Conservation (phyloP, 1,140 invertebrate genomes). For the Heliconius hewitsoni region DNA sequence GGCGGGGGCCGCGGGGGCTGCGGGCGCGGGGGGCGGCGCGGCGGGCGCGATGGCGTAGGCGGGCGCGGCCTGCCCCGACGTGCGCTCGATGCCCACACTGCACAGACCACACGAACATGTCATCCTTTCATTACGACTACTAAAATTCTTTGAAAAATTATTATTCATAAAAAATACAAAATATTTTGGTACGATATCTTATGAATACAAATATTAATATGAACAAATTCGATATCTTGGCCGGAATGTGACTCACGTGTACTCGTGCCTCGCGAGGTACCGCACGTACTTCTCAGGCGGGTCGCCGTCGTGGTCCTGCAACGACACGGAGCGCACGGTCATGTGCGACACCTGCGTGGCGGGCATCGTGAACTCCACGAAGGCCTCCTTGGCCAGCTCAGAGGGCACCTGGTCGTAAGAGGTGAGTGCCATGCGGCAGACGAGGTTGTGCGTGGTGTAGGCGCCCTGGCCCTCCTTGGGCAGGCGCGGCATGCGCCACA, state of each 20-base stretch:
- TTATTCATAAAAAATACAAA: too few species aligned
- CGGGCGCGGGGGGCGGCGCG: constrained; percentile 83
- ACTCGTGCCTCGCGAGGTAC: constrained; percentile 98
- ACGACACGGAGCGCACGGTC: constrained; percentile 96
- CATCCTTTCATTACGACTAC: too few species aligned
- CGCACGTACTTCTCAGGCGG: constrained; percentile 99
- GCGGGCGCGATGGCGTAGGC: constrained; percentile 83
- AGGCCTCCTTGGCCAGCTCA: constrained; percentile 91
- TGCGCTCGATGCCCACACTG: constrained; percentile 93
- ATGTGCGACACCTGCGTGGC: constrained; percentile 98
- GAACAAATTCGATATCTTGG: too few species aligned
- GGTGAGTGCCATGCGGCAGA: constrained; percentile 95
- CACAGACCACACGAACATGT: not conserved
- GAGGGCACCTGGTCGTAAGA: constrained; percentile 99
- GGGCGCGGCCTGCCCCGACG: constrained; percentile 87
- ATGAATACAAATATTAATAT: too few species aligned
- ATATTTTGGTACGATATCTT: too few species aligned
- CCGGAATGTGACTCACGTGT: constrained; percentile 85
- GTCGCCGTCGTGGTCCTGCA: constrained; percentile 93
- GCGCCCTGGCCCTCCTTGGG: constrained; percentile 99
- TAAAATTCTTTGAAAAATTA: too few species aligned
- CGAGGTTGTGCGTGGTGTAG: constrained; percentile 97
- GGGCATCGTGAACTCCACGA: constrained; percentile 99
- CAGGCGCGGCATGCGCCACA: constrained; percentile 97
- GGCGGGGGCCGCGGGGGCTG: constrained; percentile 79